These are phyloP conservation scores for Lasioglossum figueresi DNA, from an alignment of 2,888 invertebrate genomes.

Conservation along the genomic window DNA sequence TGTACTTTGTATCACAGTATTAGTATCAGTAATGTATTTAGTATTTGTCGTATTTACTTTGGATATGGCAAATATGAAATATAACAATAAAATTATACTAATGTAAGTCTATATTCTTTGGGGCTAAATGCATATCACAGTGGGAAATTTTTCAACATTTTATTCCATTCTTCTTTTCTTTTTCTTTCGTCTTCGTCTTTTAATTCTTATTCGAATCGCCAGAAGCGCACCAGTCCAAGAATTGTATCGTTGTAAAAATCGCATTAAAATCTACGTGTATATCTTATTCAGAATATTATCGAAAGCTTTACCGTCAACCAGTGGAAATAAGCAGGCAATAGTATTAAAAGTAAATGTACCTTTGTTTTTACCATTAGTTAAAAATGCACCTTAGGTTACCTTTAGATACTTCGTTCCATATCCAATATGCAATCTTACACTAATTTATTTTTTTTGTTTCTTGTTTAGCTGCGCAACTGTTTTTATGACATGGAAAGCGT, in stretches of 20 bases:
- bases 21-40: conserved; percentile 80
- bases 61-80: conserved; percentile 82
- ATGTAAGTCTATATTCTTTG: conserved; percentile 83
- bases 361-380: conserved; percentile 65
- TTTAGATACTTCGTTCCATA: conserved; percentile 73
- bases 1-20: conserved; percentile 83
- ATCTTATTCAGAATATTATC: conserved; percentile 67
- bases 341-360: conserved; percentile 68
- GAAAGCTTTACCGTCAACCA: conserved; percentile 73
- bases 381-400: conserved; percentile 79
- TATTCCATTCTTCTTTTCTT: conserved; percentile 61
- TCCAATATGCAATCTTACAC: conserved; percentile 79
- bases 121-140: conserved; percentile 83
- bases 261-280: conserved; percentile 64
- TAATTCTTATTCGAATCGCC: conserved; percentile 67
- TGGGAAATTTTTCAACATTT: conserved; percentile 79
- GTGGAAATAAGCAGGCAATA: conserved; percentile 76
- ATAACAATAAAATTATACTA: conserved; percentile 82
- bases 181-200: conserved; percentile 52
- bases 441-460: conserved; percentile 60
- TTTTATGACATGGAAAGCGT: conserved; percentile 31
- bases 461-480: conserved; percentile 52
- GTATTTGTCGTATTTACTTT: conserved; percentile 81
- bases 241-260: conserved; percentile 63
- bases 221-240: conserved; percentile 76